Conservation (phyloP, 23 tunicate genomes). For the Ascidia mentula region DNA sequence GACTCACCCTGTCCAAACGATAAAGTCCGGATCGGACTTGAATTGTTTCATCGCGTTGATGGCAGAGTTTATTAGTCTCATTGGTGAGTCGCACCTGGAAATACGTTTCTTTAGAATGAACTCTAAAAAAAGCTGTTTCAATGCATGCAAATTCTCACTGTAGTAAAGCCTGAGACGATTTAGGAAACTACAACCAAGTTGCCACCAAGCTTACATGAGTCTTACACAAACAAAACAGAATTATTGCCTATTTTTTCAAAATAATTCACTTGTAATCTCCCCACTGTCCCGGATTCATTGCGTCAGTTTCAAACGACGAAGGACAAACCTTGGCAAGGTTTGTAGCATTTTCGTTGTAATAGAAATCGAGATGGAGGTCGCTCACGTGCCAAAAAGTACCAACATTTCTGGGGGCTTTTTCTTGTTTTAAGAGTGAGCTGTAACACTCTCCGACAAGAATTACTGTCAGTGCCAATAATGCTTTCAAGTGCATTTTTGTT, state of each 20-base stretch:
- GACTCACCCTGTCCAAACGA: constrained; percentile 88
- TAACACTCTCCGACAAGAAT: too few relatives aligned
- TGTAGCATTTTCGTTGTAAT: constrained; percentile 11
- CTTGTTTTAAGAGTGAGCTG: too few relatives aligned
- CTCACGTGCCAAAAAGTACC: constrained; percentile 56
- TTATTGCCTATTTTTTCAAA: too few relatives aligned
- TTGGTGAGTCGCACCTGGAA: constrained; percentile 82
- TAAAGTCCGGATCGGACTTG: constrained; percentile 61
- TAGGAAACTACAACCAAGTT: too few relatives aligned
- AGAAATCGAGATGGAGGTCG: constrained; percentile 46
- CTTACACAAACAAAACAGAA: too few relatives aligned
- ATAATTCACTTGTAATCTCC: constrained; percentile 45
- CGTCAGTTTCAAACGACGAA: constrained; percentile 28
- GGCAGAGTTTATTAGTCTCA: constrained; percentile 51
- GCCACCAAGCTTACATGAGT: too few relatives aligned
- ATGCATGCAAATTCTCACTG: too few relatives aligned
- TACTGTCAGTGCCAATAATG: too few relatives aligned
- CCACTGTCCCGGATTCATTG: constrained; percentile 29
- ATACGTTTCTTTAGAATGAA: not conserved
- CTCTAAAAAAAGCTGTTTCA: too few relatives aligned
- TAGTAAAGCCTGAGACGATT: too few relatives aligned
- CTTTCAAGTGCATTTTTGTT: too few relatives aligned
- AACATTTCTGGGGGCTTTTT: too few relatives aligned
- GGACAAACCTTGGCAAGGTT: constrained; percentile 38
- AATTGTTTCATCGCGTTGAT: constrained; percentile 55